Percentiles rank a stretch among this genome's conserved stretches.
phyloP scores from a whole-genome alignment of 2,113 vertebrate genomes.

The Actenoides hombroni region DNA sequence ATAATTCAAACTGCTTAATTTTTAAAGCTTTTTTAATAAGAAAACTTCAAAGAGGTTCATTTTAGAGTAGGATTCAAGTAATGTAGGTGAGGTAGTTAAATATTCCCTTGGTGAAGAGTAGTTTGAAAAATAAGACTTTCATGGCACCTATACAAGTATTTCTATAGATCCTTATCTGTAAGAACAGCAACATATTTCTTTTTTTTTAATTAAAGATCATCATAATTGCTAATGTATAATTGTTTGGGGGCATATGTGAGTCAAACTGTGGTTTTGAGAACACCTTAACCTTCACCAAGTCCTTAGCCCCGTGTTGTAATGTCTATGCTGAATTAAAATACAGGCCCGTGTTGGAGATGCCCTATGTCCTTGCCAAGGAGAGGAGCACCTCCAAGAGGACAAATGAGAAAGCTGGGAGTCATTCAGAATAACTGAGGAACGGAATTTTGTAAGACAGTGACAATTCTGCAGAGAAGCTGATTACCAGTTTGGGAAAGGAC shows the following conservation, averaged over 20 bases:
- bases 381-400: slow-evolving; percentile 38
- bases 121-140: slow-evolving; percentile 47
- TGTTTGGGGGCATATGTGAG: slow-evolving; percentile 60
- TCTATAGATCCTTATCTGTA: slow-evolving; percentile 64
- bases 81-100: slow-evolving; percentile 37
- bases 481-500: neutral
- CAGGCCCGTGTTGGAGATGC: neutral
- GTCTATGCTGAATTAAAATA: neutral
- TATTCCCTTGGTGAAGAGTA: slow-evolving; percentile 20
- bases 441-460: neutral
- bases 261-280: slow-evolving; percentile 59
- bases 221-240: slow-evolving; percentile 60
- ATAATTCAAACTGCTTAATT: slow-evolving; percentile 51
- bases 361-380: neutral
- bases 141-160: slow-evolving; percentile 62
- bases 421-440: neutral
- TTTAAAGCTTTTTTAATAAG: slow-evolving; percentile 59
- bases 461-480: neutral
- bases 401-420: neutral
- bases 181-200: slow-evolving; percentile 48
- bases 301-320: neutral
- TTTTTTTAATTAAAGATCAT: slow-evolving; percentile 66
- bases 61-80: slow-evolving; percentile 28
- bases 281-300: neutral
- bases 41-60: slow-evolving; percentile 60